Evolutionary conservation across 2,888 invertebrate species (phyloP).

Genomic region (Tachina grossa): DNA sequence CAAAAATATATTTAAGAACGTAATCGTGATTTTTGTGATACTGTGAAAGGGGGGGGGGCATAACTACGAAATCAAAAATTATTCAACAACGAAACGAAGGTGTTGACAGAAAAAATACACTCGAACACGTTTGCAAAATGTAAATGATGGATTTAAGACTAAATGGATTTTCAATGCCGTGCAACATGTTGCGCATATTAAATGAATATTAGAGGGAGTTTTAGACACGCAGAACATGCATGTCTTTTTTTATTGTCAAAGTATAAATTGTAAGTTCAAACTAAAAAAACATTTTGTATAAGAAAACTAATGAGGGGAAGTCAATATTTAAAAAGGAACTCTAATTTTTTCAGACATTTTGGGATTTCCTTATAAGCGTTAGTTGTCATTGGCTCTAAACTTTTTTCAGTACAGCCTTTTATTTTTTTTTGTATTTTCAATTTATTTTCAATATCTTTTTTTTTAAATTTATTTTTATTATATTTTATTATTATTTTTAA

Average conservation of each 20-base stretch:
- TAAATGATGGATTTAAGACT: slow-evolving; percentile 47
- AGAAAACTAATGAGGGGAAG: too few species aligned
- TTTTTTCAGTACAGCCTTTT: too few species aligned
- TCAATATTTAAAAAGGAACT: too few species aligned
- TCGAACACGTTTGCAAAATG: slow-evolving; percentile 22
- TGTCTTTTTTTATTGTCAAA: too few species aligned
- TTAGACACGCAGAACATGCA: neutral
- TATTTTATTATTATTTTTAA: too few species aligned
- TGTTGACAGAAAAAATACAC: slow-evolving; percentile 32
- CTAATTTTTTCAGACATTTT: too few species aligned
- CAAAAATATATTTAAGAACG: neutral
- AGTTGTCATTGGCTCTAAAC: too few species aligned
- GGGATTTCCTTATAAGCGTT: too few species aligned
- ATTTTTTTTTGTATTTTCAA: too few species aligned
- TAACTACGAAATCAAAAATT: slow-evolving; percentile 1
- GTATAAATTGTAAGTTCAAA: neutral
- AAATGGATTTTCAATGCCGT: slow-evolving; percentile 55
- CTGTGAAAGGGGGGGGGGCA: neutral
- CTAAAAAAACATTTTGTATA: neutral
- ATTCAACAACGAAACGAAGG: slow-evolving; percentile 6
- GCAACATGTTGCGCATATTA: slow-evolving; percentile 55
- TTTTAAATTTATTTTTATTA: too few species aligned
- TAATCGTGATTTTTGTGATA: neutral
- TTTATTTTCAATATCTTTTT: too few species aligned
- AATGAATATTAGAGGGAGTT: slow-evolving; percentile 11